Evolutionary conservation across 2,797 vertebrate genomes (phyloP), one percentile per base, ranked within the genome.

Genomic region (Sebastes baramenuke): DNA sequence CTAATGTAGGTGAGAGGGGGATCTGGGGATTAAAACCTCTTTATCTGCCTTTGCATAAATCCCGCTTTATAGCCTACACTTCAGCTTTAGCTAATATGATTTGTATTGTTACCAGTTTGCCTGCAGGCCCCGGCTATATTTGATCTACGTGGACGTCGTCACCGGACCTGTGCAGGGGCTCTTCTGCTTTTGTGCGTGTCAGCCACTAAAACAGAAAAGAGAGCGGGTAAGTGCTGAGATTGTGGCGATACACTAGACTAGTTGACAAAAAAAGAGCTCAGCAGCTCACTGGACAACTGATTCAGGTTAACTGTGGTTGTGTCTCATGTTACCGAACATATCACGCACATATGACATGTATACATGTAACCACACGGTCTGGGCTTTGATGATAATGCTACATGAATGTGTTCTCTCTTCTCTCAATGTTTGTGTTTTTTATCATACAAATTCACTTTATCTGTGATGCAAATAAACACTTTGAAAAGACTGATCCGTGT

Each of bases 1-100:
- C 81, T 93, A 93, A 95, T 96, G 94, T 95, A 94, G 95, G 94
- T 94, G 94, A 95, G 82, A 64, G 91, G 93, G 94, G 94, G 94
- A 95, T 95, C 91, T 91, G 88, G 81, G 94, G 94, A 95, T 96
- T 96, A 94, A 95, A 92, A 89, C 86, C 90, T 88, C 92, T 94
- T 94, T 90, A 95, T 96, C 95, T 95, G 93, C 94, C 92, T 93
- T 90, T 92, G 93, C 89, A 92, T 95, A 94, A 96, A 95, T 95
- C 95, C 93, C 83, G 87, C 92, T 94, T 92, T 91, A 93, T 89
- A 87, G 87, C 82, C 90, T 74, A 91, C 91, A 91, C 91, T 93
- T 90, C 85, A 90, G 85, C 91, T 92, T 86, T 87, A 79, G 92
- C 90, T 94, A 94, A 95, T 94, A 94, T 95, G 91, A 93, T 94